phyloP scores from a whole-genome alignment of 2,888 invertebrate species.

The Brenthis hecate region DNA sequence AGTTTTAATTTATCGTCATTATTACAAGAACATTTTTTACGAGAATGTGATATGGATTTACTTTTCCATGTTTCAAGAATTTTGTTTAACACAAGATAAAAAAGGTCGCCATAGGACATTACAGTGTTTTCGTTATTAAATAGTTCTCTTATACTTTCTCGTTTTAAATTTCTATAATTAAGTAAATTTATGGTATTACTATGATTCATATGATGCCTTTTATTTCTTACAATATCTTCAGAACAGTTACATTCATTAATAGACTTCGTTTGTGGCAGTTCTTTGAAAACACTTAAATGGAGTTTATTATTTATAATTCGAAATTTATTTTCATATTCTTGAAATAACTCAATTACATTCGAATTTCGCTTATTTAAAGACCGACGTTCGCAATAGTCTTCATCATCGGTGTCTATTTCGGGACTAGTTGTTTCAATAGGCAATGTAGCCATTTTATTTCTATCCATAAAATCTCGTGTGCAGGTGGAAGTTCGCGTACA shows the following conservation, averaged over 20 bases:
- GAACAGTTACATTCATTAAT: constrained; percentile 26
- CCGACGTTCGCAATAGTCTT: constrained; percentile 72
- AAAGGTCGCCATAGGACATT: constrained; percentile 51
- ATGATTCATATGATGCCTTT: constrained; percentile 18
- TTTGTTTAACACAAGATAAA: constrained; percentile 50
- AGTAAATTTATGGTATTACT: neutral
- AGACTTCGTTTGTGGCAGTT: neutral
- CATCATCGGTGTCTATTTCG: constrained; percentile 47
- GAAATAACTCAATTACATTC: constrained; percentile 32
- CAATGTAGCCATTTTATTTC: constrained; percentile 59
- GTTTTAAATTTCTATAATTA: constrained; percentile 25
- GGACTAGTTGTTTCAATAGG: constrained; percentile 38
- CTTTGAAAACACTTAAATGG: neutral
- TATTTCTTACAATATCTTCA: constrained; percentile 29
- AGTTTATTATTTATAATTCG: neutral
- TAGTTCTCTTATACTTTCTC: constrained; percentile 22
- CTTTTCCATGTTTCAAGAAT: constrained; percentile 45
- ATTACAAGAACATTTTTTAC: constrained; percentile 42
- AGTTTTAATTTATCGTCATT: constrained; percentile 26
- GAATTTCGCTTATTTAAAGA: constrained; percentile 60
- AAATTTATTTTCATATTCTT: constrained; percentile 29
- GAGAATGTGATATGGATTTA: constrained; percentile 30
- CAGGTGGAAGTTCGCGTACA: constrained; percentile 75
- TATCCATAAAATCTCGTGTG: constrained; percentile 65
- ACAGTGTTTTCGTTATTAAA: constrained; percentile 29